A percentile compares a stretch with the other conserved stretches of the same genome.
Evolutionary conservation across 1,140 invertebrate species (phyloP).

Genomic region (Magallana ariakensis): DNA sequence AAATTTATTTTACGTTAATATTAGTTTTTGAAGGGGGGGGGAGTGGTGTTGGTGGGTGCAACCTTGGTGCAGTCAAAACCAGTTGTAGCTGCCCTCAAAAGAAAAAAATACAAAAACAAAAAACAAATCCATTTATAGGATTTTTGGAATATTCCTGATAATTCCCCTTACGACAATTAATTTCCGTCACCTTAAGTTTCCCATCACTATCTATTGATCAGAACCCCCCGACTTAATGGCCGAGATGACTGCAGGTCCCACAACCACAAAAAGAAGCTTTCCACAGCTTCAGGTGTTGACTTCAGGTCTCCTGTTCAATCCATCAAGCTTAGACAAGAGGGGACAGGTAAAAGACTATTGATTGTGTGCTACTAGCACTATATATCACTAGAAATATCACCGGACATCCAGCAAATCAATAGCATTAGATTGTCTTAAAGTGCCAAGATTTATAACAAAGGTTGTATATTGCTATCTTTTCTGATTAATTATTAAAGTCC

Average conservation of each 20-base stretch:
- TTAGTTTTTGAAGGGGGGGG: no score
- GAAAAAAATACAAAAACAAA: background rate
- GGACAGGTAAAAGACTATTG: background rate
- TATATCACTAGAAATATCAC: no score
- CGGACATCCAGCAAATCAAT: no score
- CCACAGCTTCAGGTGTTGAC: background rate
- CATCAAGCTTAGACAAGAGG: background rate
- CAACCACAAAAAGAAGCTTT: background rate
- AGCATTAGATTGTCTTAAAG: no score
- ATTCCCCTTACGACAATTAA: background rate
- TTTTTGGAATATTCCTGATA: background rate
- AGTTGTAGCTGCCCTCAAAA: no score
- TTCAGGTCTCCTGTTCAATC: background rate
- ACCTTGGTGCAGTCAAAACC: no score
- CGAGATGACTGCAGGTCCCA: background rate
- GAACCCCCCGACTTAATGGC: background rate
- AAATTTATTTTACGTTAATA: no score
- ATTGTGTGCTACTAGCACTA: background rate
- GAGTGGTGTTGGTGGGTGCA: no score
- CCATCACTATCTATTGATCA: constrained; percentile 2
- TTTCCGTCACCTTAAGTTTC: background rate
- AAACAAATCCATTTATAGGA: background rate
- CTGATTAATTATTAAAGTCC: no score
- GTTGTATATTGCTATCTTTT: no score
- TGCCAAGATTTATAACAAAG: no score